Conservation (phyloP, 2,113 vertebrate species). For the Galemys pyrenaicus region DNA sequence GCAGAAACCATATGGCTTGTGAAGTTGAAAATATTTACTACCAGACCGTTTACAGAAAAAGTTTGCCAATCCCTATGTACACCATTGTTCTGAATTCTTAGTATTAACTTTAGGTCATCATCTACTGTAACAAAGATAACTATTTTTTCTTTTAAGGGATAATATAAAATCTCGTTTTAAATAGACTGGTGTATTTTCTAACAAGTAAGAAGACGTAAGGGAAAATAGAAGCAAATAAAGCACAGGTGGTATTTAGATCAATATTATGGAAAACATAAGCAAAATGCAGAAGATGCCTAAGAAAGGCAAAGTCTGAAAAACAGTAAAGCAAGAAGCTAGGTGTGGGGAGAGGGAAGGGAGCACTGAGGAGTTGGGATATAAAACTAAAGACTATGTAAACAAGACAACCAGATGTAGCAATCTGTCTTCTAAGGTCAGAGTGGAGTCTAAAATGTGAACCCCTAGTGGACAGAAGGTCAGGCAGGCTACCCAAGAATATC, state of each 20-base stretch:
- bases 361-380: neutral
- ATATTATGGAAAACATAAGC: neutral
- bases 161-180: neutral
- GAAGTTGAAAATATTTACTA: neutral
- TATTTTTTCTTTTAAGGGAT: neutral
- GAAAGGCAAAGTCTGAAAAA: neutral
- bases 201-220: neutral
- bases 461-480: slow-evolving; percentile 40
- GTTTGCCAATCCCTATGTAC: neutral
- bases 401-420: neutral
- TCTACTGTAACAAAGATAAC: neutral
- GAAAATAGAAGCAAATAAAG: neutral
- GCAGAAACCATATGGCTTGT: neutral
- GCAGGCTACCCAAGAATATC: slow-evolving; percentile 68
- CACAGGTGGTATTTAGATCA: neutral
- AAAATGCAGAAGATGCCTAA: neutral
- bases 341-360: neutral
- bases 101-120: neutral
- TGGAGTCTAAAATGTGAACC: slow-evolving; percentile 52
- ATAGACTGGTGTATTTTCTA: neutral
- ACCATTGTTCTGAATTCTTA: neutral
- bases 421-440: slow-evolving; percentile 35
- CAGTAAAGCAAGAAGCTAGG: neutral
- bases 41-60: neutral
- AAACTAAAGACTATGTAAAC: slow-evolving; percentile 37